Evolutionary conservation across 2,888 invertebrate species (phyloP).

Genomic region (Volucella bombylans): DNA sequence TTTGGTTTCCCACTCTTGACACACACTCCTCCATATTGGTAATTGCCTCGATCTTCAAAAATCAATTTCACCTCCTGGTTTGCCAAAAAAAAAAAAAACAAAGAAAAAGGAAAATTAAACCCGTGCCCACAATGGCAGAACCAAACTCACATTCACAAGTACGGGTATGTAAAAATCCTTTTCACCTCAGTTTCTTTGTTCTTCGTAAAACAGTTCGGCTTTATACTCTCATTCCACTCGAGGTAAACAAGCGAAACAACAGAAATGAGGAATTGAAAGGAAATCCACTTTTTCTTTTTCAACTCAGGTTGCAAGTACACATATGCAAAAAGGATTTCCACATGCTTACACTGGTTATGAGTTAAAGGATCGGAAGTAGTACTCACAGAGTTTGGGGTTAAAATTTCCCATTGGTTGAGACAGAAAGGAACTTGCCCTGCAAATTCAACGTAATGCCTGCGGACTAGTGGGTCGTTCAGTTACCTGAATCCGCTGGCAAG

Average conservation of each 20-base stretch:
- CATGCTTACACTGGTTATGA: no score
- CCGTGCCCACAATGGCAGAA: not conserved
- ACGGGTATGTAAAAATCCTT: not conserved
- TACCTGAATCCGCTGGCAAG: no score
- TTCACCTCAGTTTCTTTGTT: not conserved
- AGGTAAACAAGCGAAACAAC: conserved; percentile 45
- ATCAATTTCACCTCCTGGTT: conserved; percentile 32
- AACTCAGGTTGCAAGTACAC: no score
- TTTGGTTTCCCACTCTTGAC: not conserved
- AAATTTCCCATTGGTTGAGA: no score
- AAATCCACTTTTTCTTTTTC: not conserved
- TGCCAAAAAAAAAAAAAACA: not conserved
- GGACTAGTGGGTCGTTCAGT: no score
- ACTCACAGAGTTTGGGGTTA: no score
- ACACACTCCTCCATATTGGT: not conserved
- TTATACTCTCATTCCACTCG: conserved; percentile 23
- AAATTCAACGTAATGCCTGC: no score
- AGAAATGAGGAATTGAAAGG: conserved; percentile 7
- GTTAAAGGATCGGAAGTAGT: no score
- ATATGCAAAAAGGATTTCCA: no score
- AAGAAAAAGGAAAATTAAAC: not conserved
- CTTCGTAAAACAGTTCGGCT: conserved; percentile 22
- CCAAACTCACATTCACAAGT: no score
- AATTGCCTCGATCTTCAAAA: conserved; percentile 26
- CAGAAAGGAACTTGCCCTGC: no score